Conservation (phyloP, 2,797 vertebrate genomes). For the Gymnodraco acuticeps region DNA sequence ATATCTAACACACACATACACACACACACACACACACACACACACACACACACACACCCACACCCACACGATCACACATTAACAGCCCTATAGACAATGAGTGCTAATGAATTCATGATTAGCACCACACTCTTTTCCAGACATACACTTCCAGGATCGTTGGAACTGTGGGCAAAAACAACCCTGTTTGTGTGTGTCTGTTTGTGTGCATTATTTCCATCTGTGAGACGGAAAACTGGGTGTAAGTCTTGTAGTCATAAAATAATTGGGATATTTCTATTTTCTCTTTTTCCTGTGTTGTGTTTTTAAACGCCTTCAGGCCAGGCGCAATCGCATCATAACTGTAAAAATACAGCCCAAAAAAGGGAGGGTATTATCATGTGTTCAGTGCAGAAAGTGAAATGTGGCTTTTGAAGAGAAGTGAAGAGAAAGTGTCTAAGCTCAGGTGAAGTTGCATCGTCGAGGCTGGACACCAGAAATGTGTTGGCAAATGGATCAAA, state of each 20-base stretch:
- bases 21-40: constrained; percentile 21
- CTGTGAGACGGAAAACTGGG: constrained; percentile 24
- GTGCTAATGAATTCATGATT: constrained; percentile 77
- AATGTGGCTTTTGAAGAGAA: neutral
- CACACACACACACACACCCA: constrained; percentile 19
- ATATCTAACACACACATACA: constrained; percentile 21
- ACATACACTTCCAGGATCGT: constrained; percentile 38
- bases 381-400: constrained; percentile 1
- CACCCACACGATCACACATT: constrained; percentile 33
- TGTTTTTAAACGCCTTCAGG: constrained; percentile 45
- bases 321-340: constrained; percentile 25
- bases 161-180: constrained; percentile 62
- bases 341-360: constrained; percentile 28
- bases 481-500: constrained; percentile 24
- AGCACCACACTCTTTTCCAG: constrained; percentile 52
- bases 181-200: constrained; percentile 30
- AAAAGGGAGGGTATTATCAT: constrained; percentile 21
- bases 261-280: constrained; percentile 65
- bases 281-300: constrained; percentile 41
- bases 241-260: constrained; percentile 29
- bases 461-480: constrained; percentile 36
- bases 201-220: constrained; percentile 35
- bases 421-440: neutral
- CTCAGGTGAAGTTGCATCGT: constrained; percentile 20
- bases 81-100: constrained; percentile 61